Base-by-base conservation (phyloP, 2,888 invertebrate species). In the Hipparchia semele region DNA sequence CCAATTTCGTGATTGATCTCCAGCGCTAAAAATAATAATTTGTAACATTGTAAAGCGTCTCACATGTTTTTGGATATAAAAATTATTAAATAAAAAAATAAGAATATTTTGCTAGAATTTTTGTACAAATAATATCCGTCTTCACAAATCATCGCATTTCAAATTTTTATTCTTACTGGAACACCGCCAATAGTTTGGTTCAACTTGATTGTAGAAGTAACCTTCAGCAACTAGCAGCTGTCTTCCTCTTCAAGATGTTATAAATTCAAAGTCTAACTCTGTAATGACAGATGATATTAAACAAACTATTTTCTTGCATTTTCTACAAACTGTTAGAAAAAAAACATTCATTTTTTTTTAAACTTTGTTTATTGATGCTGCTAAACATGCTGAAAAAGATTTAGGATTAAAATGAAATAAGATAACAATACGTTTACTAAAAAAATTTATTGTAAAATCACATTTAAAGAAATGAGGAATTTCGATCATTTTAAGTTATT, bases 1-100 rank as follows among this genome's bases (percentile, higher is more conserved):
- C 82, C 76, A 9, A 80, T 80, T 60, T 79, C 75, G 68, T 80
- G 83, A 7, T 68, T 33, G 53, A 71, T 68, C 33, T 60, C 79
- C 78, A 70, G 51, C 46, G 56, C 39, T 58, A 58, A 58, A 68
- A 45, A 33, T 46, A 23, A 23, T 23, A 23, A 23, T 23, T 23
- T 23, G 23, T 23, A 23, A 23, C 23, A 23, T 23, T 23, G 23
- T 23, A 23, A 23, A 23, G 23, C 23, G 23, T 23, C 23, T 23
- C 1, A 23, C 23, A 23, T 23, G 23, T 23, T 23, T 23, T 23
- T 23, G 23, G 23, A 23, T 23, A 23, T 23, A 23, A 23, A 23
- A 23, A 23, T 23, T 23, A 23, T 23, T 23, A 23, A 23, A 23
- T 23, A 23, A 23, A 23, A 23, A 23, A 23, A 23, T 23, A 23